phyloP scores from a whole-genome alignment of 1,140 invertebrate genomes.

The Drosophila equinoxialis region DNA sequence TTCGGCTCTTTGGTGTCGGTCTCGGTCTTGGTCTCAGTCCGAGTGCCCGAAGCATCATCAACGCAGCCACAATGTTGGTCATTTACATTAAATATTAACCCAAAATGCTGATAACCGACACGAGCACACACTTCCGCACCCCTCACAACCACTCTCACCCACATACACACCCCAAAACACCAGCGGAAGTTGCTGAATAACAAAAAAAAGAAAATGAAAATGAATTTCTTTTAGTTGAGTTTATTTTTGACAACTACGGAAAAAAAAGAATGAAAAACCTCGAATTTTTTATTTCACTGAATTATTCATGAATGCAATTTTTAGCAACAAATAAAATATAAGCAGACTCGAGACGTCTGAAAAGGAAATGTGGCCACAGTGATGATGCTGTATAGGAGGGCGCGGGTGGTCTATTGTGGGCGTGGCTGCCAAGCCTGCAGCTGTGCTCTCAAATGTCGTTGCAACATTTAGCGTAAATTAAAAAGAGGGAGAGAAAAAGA shows the following conservation, averaged over 20 bases:
- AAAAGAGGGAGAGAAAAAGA: conserved; percentile 39
- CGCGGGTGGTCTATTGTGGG: conserved; percentile 4
- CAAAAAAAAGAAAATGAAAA: conserved; percentile 39
- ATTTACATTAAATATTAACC: conserved; percentile 80
- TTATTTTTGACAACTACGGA: conserved; percentile 39
- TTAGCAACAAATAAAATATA: conserved; percentile 81
- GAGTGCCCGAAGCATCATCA: conserved; percentile 53
- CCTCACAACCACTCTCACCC: conserved; percentile 56
- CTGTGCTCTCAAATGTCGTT: conserved; percentile 61
- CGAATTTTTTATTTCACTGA: conserved; percentile 79
- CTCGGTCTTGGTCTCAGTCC: not conserved
- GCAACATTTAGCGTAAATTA: conserved; percentile 74
- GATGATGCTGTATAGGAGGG: conserved; percentile 7
- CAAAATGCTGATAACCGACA: conserved; percentile 73
- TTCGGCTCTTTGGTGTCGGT: not conserved
- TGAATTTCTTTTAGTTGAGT: conserved; percentile 51
- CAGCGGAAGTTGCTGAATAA: conserved; percentile 43
- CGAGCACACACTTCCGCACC: conserved; percentile 17
- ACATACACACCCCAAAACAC: conserved; percentile 12
- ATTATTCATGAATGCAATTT: conserved; percentile 81
- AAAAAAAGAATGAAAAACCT: conserved; percentile 36
- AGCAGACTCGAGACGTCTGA: conserved; percentile 46
- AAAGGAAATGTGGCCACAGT: conserved; percentile 14
- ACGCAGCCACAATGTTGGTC: conserved; percentile 52
- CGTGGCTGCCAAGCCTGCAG: conserved; percentile 37